Percentiles rank a stretch among this genome's conserved stretches.
phyloP scores from a whole-genome alignment of 1,140 invertebrate genomes.

The Drosophila saltans region DNA sequence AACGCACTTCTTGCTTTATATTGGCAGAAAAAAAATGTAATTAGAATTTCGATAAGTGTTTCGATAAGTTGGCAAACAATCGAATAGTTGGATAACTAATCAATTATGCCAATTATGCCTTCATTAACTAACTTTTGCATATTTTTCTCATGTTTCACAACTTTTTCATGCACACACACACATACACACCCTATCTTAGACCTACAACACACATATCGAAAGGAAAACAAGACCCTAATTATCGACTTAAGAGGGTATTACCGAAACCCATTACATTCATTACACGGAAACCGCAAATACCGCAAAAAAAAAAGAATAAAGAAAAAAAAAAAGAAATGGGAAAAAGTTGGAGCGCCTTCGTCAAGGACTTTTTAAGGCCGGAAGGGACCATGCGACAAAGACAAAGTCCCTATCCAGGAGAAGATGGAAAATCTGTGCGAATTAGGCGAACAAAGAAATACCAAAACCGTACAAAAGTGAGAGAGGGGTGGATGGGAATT shows the following conservation, averaged over 20 bases:
- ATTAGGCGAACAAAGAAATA: slow-evolving; percentile 19
- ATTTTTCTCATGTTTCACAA: slow-evolving; percentile 8
- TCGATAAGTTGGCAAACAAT: background rate
- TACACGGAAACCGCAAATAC: slow-evolving; percentile 29
- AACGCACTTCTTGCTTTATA: too few species aligned
- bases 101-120: slow-evolving; percentile 7
- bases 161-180: background rate
- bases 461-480: slow-evolving; percentile 21
- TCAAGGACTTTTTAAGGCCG: slow-evolving; percentile 9
- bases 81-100: background rate
- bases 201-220: slow-evolving; percentile 1
- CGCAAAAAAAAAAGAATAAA: background rate
- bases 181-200: background rate
- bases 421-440: slow-evolving; percentile 23
- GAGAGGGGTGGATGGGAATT: background rate
- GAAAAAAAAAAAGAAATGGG: background rate
- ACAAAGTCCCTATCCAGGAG: background rate
- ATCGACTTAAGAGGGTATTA: slow-evolving; percentile 51
- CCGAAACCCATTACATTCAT: slow-evolving; percentile 37
- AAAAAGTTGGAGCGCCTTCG: slow-evolving; percentile 3
- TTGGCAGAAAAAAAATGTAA: too few species aligned
- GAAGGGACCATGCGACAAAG: slow-evolving; percentile 7
- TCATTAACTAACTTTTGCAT: background rate
- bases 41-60: background rate
- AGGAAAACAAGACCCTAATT: slow-evolving; percentile 36